Evolutionary conservation across 2,797 vertebrate genomes (phyloP).

Genomic region (Falco concolor): DNA sequence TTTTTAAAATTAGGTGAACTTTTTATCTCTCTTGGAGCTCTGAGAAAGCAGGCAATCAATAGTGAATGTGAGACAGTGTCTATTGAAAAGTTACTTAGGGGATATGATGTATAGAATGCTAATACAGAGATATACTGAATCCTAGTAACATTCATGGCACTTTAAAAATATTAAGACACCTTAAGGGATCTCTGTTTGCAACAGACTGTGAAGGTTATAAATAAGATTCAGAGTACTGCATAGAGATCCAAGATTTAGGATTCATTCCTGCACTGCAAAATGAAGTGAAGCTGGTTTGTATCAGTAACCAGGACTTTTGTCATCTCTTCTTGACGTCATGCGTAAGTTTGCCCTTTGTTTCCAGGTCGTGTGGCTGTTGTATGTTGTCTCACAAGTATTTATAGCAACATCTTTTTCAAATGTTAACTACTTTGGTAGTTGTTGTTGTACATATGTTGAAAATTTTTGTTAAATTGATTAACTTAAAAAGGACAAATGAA

Average conservation of each 20-base stretch:
- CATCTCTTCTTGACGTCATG: not conserved
- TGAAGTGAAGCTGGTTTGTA: not conserved
- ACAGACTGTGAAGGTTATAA: not conserved
- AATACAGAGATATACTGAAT: constrained; percentile 5
- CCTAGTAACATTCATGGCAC: not conserved
- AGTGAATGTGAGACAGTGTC: not conserved
- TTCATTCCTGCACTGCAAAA: not conserved
- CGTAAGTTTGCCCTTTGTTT: not conserved
- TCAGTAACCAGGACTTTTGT: not conserved
- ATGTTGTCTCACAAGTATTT: not conserved
- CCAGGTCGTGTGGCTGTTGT: not conserved
- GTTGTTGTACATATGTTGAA: constrained; percentile 38
- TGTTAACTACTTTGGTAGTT: not conserved
- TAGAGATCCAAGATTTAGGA: not conserved
- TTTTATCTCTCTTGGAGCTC: not conserved
- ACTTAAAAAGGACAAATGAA: constrained; percentile 14
- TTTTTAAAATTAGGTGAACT: not conserved
- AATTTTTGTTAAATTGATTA: constrained; percentile 33
- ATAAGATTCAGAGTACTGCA: not conserved
- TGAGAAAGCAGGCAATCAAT: not conserved
- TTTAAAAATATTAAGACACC: not conserved
- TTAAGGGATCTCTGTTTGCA: not conserved
- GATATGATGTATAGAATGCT: constrained; percentile 38
- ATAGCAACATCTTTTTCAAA: constrained; percentile 16
- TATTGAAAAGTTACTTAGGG: not conserved